Conservation (phyloP, 2,888 invertebrate genomes). For the Mythimna lalbum region DNA sequence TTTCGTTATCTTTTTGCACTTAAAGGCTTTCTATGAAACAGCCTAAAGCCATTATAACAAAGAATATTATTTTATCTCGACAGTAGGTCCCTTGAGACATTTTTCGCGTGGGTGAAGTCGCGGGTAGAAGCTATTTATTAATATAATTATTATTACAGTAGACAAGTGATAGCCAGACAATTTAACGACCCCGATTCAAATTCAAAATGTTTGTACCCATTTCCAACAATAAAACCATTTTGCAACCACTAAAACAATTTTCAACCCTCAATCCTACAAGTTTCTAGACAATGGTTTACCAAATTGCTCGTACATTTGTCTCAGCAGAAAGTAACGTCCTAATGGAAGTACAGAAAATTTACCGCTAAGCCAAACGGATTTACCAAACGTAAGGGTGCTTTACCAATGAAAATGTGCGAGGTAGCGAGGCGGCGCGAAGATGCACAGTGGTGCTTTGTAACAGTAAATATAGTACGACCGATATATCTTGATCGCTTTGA, state of each 20-base stretch:
- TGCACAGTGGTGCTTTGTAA: no score
- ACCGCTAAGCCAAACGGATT: constrained; percentile 26
- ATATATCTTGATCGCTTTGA: no score
- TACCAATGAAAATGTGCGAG: background rate
- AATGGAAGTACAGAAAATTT: constrained; percentile 16
- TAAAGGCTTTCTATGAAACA: no score
- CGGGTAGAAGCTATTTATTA: background rate
- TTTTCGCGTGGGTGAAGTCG: no score
- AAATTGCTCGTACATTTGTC: constrained; percentile 47
- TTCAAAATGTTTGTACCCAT: constrained; percentile 15
- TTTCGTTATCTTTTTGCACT: no score
- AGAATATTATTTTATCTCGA: no score
- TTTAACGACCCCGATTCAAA: constrained; percentile 2
- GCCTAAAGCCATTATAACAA: no score
- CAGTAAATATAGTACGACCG: no score
- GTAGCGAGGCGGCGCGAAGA: background rate
- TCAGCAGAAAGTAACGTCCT: constrained; percentile 20
- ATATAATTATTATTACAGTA: background rate
- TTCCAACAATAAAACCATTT: constrained; percentile 18
- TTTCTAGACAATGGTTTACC: constrained; percentile 18
- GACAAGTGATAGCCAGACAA: background rate
- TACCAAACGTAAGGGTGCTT: constrained; percentile 1
- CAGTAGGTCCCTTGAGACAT: no score
- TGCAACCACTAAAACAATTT: constrained; percentile 37
- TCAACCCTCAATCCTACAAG: background rate